Evolutionary conservation across 2,888 invertebrate species (phyloP).

Genomic region (Neria commutata): DNA sequence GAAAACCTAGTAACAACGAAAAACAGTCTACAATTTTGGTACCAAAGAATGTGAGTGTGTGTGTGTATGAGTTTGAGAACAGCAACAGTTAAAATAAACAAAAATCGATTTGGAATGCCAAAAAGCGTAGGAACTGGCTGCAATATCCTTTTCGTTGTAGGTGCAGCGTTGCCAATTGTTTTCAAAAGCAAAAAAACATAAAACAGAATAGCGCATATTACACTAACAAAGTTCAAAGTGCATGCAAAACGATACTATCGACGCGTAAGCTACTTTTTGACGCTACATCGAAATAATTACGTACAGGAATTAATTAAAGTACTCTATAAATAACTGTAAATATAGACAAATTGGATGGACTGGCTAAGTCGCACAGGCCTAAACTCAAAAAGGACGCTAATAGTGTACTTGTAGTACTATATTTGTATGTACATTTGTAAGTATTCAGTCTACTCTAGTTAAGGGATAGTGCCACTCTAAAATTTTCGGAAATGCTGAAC

Average conservation of each 20-base stretch:
- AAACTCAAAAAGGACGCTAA: too few species aligned
- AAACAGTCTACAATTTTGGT: not conserved
- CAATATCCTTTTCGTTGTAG: not conserved
- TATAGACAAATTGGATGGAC: too few species aligned
- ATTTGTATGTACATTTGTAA: too few species aligned
- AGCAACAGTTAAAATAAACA: not conserved
- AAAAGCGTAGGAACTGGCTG: not conserved
- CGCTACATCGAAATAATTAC: too few species aligned
- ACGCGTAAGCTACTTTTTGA: too few species aligned
- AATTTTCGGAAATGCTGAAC: too few species aligned
- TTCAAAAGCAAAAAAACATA: not conserved
- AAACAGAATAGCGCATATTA: not conserved
- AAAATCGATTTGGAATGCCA: not conserved
- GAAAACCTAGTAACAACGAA: not conserved
- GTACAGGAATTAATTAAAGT: too few species aligned
- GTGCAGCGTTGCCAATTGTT: slow-evolving; percentile 12
- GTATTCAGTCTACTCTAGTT: too few species aligned
- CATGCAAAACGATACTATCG: slow-evolving; percentile 19
- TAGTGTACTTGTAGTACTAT: too few species aligned
- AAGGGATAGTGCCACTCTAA: too few species aligned
- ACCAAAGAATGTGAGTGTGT: not conserved
- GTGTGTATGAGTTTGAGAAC: not conserved
- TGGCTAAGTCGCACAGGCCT: too few species aligned
- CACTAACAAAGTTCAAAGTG: not conserved
- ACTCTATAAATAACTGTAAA: too few species aligned